These are phyloP conservation scores for Alectoris magna DNA, from an alignment of 2,797 vertebrate genomes.

Conservation along the genomic window DNA sequence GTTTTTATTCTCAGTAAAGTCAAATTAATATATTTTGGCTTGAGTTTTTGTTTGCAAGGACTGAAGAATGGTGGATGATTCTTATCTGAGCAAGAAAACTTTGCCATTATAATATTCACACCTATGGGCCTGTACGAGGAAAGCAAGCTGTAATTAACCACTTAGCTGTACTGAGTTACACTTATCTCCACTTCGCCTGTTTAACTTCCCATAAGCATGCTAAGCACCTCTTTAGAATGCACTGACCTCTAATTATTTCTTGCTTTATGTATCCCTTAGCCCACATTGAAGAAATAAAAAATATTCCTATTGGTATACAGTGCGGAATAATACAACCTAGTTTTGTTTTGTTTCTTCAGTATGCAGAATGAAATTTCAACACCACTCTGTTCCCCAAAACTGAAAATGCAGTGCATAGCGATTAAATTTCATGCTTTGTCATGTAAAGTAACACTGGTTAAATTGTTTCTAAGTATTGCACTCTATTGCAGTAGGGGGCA, in stretches of 20 bases:
- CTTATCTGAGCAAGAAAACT: not conserved
- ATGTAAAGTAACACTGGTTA: not conserved
- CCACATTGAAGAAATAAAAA: conserved; percentile 36
- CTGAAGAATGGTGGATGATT: not conserved
- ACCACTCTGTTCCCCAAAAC: not conserved
- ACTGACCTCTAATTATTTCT: conserved; percentile 66
- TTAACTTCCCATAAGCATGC: conserved; percentile 65
- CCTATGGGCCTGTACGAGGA: not conserved
- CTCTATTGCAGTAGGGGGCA: not conserved
- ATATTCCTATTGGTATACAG: not conserved
- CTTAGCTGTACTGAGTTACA: conserved; percentile 53
- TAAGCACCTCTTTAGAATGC: conserved; percentile 61
- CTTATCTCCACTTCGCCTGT: conserved; percentile 23
- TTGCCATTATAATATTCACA: not conserved
- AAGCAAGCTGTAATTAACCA: conserved; percentile 44
- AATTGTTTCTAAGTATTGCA: conserved; percentile 12
- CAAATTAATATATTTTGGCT: not conserved
- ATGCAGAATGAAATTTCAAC: not conserved
- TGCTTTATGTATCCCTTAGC: conserved; percentile 65
- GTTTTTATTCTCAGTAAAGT: not conserved
- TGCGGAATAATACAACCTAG: not conserved
- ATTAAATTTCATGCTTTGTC: not conserved
- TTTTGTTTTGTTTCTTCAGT: conserved; percentile 1
- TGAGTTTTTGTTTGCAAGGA: not conserved
- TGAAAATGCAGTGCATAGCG: not conserved